These are phyloP conservation scores for Tenrec ecaudatus DNA, from an alignment of 2,113 vertebrate species.

Conservation along the genomic window DNA sequence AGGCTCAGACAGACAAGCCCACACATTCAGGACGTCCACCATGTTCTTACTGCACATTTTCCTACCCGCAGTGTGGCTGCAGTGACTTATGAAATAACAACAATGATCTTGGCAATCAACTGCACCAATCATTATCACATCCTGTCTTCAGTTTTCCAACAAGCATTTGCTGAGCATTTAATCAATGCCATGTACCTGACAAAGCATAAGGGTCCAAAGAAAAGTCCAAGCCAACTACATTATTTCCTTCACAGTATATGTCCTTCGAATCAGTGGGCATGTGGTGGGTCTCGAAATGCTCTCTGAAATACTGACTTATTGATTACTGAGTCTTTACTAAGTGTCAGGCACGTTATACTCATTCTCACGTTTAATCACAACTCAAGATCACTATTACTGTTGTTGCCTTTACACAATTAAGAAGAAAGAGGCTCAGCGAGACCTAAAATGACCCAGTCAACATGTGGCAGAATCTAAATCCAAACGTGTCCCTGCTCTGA, in stretches of 20 bases:
- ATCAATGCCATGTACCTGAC: not conserved
- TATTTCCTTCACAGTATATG: too few relatives aligned
- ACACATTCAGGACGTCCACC: not conserved
- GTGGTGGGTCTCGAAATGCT: too few relatives aligned
- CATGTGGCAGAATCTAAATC: not conserved
- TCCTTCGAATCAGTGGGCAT: too few relatives aligned
- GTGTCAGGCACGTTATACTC: not conserved
- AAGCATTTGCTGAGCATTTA: not conserved
- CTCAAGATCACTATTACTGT: not conserved
- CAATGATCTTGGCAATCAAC: not conserved
- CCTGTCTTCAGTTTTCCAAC: not conserved
- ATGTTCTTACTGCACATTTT: not conserved
- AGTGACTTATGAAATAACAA: conserved; percentile 23
- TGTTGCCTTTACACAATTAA: not conserved
- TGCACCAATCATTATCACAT: not conserved
- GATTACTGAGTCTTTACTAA: too few relatives aligned
- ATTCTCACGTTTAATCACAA: not conserved
- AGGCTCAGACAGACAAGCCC: not conserved
- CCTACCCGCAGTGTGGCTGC: not conserved
- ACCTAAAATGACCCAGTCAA: not conserved
- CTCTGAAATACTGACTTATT: too few relatives aligned
- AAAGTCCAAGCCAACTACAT: too few relatives aligned
- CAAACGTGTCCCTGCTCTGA: not conserved
- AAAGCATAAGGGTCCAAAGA: not conserved
- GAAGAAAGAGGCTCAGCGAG: not conserved